Evolutionary conservation across 2,113 vertebrate genomes (phyloP).

Genomic region (Phyllostomus discolor): DNA sequence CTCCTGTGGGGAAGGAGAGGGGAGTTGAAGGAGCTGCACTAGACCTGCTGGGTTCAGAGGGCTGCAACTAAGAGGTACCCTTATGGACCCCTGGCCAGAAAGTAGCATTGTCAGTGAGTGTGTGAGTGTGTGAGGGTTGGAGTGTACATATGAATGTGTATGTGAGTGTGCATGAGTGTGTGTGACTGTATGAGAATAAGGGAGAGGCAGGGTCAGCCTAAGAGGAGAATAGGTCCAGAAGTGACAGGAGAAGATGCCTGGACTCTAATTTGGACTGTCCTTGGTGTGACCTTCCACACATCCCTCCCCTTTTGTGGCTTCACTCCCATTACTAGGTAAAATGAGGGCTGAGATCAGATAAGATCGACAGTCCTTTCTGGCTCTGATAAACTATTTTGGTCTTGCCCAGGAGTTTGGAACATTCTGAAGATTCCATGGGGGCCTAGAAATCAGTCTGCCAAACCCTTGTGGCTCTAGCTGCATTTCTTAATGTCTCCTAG

Average conservation of each 20-base stretch:
- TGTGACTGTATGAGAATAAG: not conserved
- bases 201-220: not conserved
- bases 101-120: not conserved
- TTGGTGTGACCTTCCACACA: not conserved
- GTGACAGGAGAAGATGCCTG: not conserved
- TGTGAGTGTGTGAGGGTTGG: not conserved
- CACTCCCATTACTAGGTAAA: not conserved
- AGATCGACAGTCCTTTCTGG: not conserved
- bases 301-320: not conserved
- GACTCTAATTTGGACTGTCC: not conserved
- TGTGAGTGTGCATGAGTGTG: no score
- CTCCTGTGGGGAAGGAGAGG: constrained; percentile 70
- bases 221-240: not conserved
- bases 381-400: not conserved
- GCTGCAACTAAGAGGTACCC: not conserved
- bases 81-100: not conserved
- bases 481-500: not conserved
- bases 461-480: not conserved
- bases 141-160: no score
- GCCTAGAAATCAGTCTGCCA: not conserved
- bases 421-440: not conserved
- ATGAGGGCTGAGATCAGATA: not conserved
- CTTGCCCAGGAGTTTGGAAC: not conserved
- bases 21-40: not conserved
- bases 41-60: not conserved